phyloP scores from a whole-genome alignment of 2,888 invertebrate genomes.

The Lobophora halterata region DNA sequence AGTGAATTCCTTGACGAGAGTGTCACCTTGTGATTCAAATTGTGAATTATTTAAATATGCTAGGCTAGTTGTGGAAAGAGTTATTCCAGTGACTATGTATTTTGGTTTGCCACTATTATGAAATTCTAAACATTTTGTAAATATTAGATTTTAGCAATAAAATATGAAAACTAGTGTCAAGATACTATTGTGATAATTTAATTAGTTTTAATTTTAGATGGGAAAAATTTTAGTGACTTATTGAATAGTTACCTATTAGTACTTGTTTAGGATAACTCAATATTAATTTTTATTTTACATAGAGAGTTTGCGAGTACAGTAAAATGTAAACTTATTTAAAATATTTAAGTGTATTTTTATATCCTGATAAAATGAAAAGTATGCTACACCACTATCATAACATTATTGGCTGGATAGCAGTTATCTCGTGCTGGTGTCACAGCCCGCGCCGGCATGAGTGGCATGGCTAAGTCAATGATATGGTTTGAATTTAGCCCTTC shows the following conservation, averaged over 20 bases:
- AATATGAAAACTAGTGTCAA: slow-evolving; percentile 7
- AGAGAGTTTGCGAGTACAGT: background rate
- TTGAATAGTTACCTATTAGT: slow-evolving; percentile 7
- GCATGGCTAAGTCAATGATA: too few relatives aligned
- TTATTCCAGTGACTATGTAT: too few relatives aligned
- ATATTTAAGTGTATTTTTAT: slow-evolving; percentile 12
- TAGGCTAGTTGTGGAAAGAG: too few relatives aligned
- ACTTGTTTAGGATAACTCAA: slow-evolving; percentile 7
- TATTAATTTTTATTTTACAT: background rate
- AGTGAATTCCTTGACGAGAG: too few relatives aligned
- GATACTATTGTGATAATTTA: slow-evolving; percentile 21
- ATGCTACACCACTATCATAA: too few relatives aligned
- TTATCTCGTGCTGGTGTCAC: too few relatives aligned
- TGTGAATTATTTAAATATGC: too few relatives aligned
- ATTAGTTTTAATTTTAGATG: slow-evolving; percentile 11
- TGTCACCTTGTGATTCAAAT: too few relatives aligned
- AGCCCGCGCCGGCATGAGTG: too few relatives aligned
- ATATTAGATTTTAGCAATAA: slow-evolving; percentile 3
- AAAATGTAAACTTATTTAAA: background rate
- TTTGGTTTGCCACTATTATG: too few relatives aligned
- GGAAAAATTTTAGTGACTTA: slow-evolving; percentile 9
- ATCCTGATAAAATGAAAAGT: slow-evolving; percentile 6
- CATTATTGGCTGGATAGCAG: too few relatives aligned
- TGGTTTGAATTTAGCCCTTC: too few relatives aligned
- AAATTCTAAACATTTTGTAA: slow-evolving; percentile 10